Evolutionary conservation across 2,888 invertebrate species (phyloP), one percentile per base, ranked within the genome.

Genomic region (Eucriotettix oculatus): DNA sequence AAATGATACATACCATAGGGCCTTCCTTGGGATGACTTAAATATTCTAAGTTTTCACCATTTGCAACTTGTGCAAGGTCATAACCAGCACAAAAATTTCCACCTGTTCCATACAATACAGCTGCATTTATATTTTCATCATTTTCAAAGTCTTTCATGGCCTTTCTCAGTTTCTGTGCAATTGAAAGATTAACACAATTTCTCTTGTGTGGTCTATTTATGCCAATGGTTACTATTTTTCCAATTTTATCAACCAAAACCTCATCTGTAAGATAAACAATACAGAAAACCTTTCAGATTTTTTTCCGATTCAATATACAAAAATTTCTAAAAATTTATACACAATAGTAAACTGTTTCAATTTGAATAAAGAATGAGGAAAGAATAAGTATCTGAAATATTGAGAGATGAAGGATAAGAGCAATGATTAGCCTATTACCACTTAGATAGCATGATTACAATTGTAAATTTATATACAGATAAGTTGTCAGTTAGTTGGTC

Each of bases 1-100:
- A 52, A 53, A 60, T n/a, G n/a, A n/a, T 54, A 16, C 66, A 67
- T 70, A 78, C 79, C 71, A 82, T 80, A 7, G 78, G 78, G 10
- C 79, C 79, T 66, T 75, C 72, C 41, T 71, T 71, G 16, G 67
- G 62, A 9, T 66, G 54, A 52, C 63, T 60, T n/a, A 62, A 11
- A 16, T 42, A 42, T 12, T 44, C 11, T 16, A 54, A 5, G n/a
- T 41, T 52, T 16, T 29, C 54, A 40, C 41, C 29, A 17, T 59
- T 52, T 65, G 81, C 75, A 59, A 95, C 75, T 69, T 93, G 89
- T 58, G 85, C 78, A 58, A 96, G 78, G 73, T 97, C 95, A 71
- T 86, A 90, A 0, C 97, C 97, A 3, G 95, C 84, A 73, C 93
- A 95, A 73, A 98, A 97, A 60, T 86, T 88, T 0, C 95, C 95